These are phyloP conservation scores for Thermophis baileyi DNA, from an alignment of 2,113 vertebrate genomes.

Conservation along the genomic window DNA sequence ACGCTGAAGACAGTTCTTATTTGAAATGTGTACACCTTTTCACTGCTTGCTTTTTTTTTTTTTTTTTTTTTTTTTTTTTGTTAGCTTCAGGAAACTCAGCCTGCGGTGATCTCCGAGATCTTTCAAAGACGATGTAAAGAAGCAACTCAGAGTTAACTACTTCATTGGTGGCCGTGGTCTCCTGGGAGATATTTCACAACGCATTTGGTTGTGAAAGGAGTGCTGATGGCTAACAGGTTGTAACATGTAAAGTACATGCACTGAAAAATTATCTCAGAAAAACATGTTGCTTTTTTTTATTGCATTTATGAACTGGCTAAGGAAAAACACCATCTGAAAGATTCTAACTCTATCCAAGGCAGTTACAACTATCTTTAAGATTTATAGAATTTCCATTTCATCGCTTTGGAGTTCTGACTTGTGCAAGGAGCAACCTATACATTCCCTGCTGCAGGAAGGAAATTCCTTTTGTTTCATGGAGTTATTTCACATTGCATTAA, in stretches of 20 bases:
- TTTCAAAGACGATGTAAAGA: slow-evolving; percentile 54
- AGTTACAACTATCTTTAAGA: rapidly evolving
- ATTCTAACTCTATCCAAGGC: slow-evolving; percentile 7
- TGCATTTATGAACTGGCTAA: slow-evolving; percentile 15
- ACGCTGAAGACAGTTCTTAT: slow-evolving; percentile 32
- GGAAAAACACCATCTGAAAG: slow-evolving; percentile 2
- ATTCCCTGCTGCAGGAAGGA: background rate
- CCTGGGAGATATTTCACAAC: background rate
- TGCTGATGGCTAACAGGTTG: slow-evolving; percentile 33
- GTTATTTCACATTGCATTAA: background rate
- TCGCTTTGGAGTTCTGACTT: background rate
- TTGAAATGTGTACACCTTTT: slow-evolving; percentile 32
- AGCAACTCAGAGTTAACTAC: slow-evolving; percentile 42
- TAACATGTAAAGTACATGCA: background rate
- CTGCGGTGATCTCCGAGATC: slow-evolving; percentile 52
- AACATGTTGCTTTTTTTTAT: slow-evolving; percentile 35
- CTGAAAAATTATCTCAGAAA: slow-evolving; percentile 31
- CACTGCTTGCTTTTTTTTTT: slow-evolving; percentile 26
- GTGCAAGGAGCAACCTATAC: no score
- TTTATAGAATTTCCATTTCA: background rate
- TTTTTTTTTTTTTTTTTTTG: slow-evolving; percentile 13
- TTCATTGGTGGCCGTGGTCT: background rate
- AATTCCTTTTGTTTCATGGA: background rate
- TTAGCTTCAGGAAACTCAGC: slow-evolving; percentile 29
- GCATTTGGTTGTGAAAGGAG: rapidly evolving